A percentile compares a stretch with the other conserved stretches of the same genome.
Conservation (phyloP, 2,113 vertebrate species). For the Grammomys dolichurus region DNA sequence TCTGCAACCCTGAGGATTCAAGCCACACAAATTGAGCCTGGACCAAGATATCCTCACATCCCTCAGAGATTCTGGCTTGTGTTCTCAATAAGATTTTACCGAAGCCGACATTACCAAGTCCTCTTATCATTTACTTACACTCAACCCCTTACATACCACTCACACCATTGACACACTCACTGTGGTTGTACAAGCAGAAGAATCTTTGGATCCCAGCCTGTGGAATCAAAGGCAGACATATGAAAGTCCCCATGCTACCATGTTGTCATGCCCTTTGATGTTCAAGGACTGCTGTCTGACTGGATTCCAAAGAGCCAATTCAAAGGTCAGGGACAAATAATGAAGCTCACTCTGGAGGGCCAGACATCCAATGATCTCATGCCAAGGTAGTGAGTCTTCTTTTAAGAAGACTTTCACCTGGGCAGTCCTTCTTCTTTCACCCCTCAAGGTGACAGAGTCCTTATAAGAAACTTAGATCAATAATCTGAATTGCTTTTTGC, state of each 20-base stretch:
- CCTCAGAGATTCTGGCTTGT: background rate
- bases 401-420: conserved; percentile 29
- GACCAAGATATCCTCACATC: background rate
- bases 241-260: background rate
- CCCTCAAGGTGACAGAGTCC: background rate
- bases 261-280: conserved; percentile 56
- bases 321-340: conserved; percentile 62
- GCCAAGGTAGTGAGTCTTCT: background rate
- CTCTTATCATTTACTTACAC: background rate
- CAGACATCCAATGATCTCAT: background rate
- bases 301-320: conserved; percentile 14
- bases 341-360: background rate
- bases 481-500: background rate
- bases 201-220: background rate
- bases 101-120: background rate
- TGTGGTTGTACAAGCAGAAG: background rate
- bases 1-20: background rate
- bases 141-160: background rate
- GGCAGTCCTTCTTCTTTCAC: background rate
- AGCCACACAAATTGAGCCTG: background rate
- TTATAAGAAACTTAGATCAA: background rate
- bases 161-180: conserved; percentile 56
- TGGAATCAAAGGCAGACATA: conserved; percentile 63
- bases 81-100: background rate
- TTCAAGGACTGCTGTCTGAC: conserved; percentile 57